phyloP scores from a whole-genome alignment of 2,113 vertebrate genomes.

The Gymnorhina tibicen region DNA sequence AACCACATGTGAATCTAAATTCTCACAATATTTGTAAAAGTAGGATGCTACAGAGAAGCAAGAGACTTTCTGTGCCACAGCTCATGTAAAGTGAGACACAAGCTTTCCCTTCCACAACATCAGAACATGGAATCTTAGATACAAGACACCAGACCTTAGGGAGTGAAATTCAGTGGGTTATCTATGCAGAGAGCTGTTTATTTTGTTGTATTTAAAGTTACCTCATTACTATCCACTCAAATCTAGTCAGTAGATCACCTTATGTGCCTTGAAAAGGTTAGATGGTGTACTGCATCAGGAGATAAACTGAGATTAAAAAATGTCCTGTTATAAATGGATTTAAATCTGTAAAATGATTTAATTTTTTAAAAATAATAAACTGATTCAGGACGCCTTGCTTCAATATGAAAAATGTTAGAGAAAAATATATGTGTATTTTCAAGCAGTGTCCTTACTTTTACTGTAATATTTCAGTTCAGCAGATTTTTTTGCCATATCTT shows the following conservation, averaged over 20 bases:
- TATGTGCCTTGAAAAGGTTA: background rate
- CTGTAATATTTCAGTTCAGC: background rate
- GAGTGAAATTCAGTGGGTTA: background rate
- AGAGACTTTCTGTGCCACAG: background rate
- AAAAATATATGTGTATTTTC: background rate
- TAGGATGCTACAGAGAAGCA: background rate
- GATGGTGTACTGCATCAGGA: background rate
- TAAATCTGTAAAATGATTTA: background rate
- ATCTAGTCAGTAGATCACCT: background rate
- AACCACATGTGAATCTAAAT: background rate
- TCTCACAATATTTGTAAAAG: background rate
- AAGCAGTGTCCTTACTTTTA: conserved; percentile 22
- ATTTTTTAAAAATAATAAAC: background rate
- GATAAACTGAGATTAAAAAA: background rate
- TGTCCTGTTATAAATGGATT: background rate
- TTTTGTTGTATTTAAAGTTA: background rate
- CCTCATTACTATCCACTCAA: background rate
- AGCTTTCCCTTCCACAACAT: background rate
- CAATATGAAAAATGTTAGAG: background rate
- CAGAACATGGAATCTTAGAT: background rate
- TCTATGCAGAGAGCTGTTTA: background rate
- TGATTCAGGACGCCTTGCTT: background rate
- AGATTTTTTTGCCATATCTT: background rate
- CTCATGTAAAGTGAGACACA: background rate
- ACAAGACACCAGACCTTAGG: background rate